These are phyloP conservation scores for Hemiprocne comata DNA, from an alignment of 2,113 vertebrate species.

Conservation along the genomic window DNA sequence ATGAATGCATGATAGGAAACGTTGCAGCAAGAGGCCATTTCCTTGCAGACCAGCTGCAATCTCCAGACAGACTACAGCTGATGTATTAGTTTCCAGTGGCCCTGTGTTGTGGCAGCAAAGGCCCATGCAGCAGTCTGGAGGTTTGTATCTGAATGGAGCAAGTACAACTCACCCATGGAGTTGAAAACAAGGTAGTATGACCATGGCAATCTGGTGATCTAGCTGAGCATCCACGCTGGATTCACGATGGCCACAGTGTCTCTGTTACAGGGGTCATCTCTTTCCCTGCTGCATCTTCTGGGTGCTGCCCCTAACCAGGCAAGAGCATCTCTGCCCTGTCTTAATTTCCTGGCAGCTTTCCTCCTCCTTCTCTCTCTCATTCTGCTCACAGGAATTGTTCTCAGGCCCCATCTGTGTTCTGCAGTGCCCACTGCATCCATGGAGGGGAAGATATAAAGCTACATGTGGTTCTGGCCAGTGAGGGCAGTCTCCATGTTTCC, in stretches of 20 bases:
- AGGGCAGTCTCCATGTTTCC: not conserved
- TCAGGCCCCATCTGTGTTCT: fast-evolving
- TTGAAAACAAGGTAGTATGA: not conserved
- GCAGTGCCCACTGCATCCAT: not conserved
- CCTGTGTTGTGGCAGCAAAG: not conserved
- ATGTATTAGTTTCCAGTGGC: not conserved
- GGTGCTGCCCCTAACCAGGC: not conserved
- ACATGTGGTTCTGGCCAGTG: fast-evolving
- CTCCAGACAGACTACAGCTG: not conserved
- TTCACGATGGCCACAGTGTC: fast-evolving
- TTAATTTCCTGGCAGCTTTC: not conserved
- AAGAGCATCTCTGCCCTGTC: not conserved
- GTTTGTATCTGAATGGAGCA: not conserved
- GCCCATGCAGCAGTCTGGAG: not conserved
- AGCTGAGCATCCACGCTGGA: not conserved
- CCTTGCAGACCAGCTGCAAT: not conserved
- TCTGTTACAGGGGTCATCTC: fast-evolving
- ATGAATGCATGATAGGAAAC: not conserved
- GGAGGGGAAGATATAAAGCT: not conserved
- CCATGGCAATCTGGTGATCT: not conserved
- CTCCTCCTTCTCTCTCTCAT: not conserved
- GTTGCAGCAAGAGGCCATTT: not conserved
- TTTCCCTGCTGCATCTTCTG: not conserved
- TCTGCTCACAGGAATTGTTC: not conserved
- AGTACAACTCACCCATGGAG: not conserved